Base-by-base conservation (phyloP, 2,797 vertebrate species). In the Siniperca undulata region DNA sequence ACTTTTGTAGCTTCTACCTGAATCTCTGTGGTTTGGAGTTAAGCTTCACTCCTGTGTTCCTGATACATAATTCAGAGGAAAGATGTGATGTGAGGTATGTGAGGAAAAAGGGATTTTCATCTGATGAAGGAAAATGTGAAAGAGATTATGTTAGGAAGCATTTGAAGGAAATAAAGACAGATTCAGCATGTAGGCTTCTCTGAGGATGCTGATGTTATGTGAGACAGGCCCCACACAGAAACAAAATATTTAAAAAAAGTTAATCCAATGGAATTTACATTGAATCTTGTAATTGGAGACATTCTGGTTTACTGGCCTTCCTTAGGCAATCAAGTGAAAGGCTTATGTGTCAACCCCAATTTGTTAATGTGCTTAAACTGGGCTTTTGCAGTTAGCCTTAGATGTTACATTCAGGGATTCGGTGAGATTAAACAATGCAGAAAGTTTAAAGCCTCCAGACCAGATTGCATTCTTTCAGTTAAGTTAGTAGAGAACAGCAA, bases 381-480 rank as follows among this genome's bases (percentile, higher is more conserved):
- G 62, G 56, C 78, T 77, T 53, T 30, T 38, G n/a, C 56, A 50
- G 48, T 52, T 55, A 6, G 22, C 64, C 20, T 65, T 8, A 80
- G 69, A 82, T 64, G 48, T 71, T 36, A 30, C 24, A 34, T 16
- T 10, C 40, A 38, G 79, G 81, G 67, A 73, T 78, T 74, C 60
- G 6, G 13, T 69, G 38, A 74, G 74, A 76, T 89, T 60, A 78
- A 69, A 74, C 55, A 68, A 83, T 56, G 50, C 58, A 66, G 70
- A 81, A 75, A 24, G 61, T 66, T 55, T 24, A 20, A 71, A 77
- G 58, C 82, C 55, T 61, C 58, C 4, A 7, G 27, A 64, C 24
- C 53, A 70, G 55, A 40, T 62, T 65, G 34, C 53, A 38, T 40
- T 73, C 2, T 55, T 62, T 60, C 13, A 71, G 66, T 75, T 20